phyloP scores from a whole-genome alignment of 2,888 invertebrate species.

The Synergus itoensis region DNA sequence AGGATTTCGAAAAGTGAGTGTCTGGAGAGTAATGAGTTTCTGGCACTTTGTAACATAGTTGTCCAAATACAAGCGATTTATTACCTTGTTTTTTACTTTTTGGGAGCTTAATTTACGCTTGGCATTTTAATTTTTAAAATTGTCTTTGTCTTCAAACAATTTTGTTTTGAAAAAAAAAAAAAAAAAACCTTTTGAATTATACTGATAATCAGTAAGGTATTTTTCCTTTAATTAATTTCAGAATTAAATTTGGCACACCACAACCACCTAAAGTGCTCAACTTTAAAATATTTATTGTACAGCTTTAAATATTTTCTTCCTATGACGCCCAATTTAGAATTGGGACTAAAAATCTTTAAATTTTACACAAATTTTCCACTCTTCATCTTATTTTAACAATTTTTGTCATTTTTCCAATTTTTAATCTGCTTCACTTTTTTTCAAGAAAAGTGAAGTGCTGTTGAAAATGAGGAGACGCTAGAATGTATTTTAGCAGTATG shows the following conservation, averaged over 20 bases:
- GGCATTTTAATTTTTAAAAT: not conserved
- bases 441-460: not conserved
- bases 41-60: slow-evolving; percentile 4
- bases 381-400: no score
- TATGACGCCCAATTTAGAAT: no score
- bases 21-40: slow-evolving; percentile 18
- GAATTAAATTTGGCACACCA: no score
- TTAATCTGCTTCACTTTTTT: not conserved
- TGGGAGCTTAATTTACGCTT: not conserved
- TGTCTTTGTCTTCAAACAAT: not conserved
- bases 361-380: no score
- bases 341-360: no score
- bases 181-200: not conserved
- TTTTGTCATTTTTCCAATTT: no score
- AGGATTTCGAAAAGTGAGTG: slow-evolving; percentile 25
- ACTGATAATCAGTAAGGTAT: no score
- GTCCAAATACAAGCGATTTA: slow-evolving; percentile 5
- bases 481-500: not conserved
- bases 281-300: no score
- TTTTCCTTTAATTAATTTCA: no score
- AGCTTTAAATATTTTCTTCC: no score
- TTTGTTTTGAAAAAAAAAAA: no score
- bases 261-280: no score
- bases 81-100: slow-evolving; percentile 6
- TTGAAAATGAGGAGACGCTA: slow-evolving; percentile 1